A percentile compares a stretch with the other conserved stretches of the same genome.
phyloP scores from a whole-genome alignment of 2,888 invertebrate genomes.

The Cartodere bifasciata region DNA sequence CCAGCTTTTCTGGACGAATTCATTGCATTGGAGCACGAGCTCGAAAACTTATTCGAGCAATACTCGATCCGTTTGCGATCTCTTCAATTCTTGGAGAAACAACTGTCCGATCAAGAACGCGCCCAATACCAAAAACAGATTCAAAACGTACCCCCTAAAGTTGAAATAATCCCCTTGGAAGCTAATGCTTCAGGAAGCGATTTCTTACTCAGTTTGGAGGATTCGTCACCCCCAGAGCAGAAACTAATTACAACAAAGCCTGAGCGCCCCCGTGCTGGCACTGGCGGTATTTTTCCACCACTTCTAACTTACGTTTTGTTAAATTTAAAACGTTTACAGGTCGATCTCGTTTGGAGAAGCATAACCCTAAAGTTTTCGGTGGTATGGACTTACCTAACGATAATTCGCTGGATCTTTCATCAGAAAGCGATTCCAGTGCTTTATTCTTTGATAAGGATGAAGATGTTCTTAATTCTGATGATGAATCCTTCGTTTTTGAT shows the following conservation, averaged over 20 bases:
- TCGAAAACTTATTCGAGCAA: conserved; percentile 71
- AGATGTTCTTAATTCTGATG: conserved; percentile 32
- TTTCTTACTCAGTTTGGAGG: conserved; percentile 23
- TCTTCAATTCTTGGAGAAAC: conserved; percentile 76
- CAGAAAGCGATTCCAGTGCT: conserved; percentile 29
- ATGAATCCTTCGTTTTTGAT: conserved; percentile 32
- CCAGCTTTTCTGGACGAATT: conserved; percentile 97
- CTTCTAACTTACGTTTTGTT: not conserved
- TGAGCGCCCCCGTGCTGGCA: conserved; percentile 44
- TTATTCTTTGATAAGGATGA: conserved; percentile 33
- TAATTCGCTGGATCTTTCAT: conserved; percentile 29
- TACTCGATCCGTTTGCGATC: conserved; percentile 83
- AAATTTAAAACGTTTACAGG: conserved; percentile 13
- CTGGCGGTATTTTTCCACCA: conserved; percentile 35
- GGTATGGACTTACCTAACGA: conserved; percentile 29
- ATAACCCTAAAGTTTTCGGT: conserved; percentile 22
- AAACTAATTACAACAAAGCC: conserved; percentile 25
- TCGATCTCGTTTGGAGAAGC: conserved; percentile 18
- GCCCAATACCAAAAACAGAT: conserved; percentile 65
- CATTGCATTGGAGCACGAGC: conserved; percentile 72
- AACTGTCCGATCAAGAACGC: conserved; percentile 69
- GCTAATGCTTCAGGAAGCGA: conserved; percentile 21
- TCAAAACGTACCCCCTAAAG: conserved; percentile 42
- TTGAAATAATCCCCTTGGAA: conserved; percentile 39
- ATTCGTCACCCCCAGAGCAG: conserved; percentile 18